Evolutionary conservation across 2,797 vertebrate species (phyloP).

Genomic region (Betta splendens): DNA sequence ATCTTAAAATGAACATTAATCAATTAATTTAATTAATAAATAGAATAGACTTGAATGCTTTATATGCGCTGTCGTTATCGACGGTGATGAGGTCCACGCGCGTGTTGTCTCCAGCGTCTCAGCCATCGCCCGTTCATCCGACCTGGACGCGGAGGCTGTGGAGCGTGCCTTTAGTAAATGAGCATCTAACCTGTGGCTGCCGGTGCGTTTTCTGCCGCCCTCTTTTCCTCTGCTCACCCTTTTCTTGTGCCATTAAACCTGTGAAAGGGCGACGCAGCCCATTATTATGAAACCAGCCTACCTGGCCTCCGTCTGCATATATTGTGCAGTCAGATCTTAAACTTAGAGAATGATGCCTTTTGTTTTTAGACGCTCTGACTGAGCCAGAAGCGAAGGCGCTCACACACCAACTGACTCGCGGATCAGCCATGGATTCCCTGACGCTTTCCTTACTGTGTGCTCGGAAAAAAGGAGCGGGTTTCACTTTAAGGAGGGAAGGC

Average conservation of each 20-base stretch:
- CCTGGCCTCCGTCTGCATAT: not conserved
- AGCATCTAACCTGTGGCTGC: conserved; percentile 55
- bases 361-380: conserved; percentile 9
- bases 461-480: conserved; percentile 37
- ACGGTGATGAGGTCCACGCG: too few relatives aligned
- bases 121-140: too few relatives aligned
- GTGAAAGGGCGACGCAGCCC: conserved; percentile 16
- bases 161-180: conserved; percentile 54
- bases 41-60: too few relatives aligned
- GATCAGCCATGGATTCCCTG: conserved; percentile 24
- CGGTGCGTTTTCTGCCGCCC: conserved; percentile 31
- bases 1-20: too few relatives aligned
- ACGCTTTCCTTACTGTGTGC: not conserved
- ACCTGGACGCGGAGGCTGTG: conserved; percentile 52
- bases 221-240: conserved; percentile 5
- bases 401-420: conserved; percentile 21
- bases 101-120: too few relatives aligned
- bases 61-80: too few relatives aligned
- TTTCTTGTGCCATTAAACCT: conserved; percentile 19
- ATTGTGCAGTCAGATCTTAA: conserved; percentile 6
- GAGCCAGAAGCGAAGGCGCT: not conserved
- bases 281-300: conserved; percentile 16
- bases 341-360: conserved; percentile 13
- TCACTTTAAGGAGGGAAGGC: conserved; percentile 43
- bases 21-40: too few relatives aligned